Percentiles rank a stretch among this genome's conserved stretches.
These are phyloP conservation scores for Cynoglossus semilaevis DNA, from an alignment of 2,113 vertebrate genomes.

Conservation along the genomic window DNA sequence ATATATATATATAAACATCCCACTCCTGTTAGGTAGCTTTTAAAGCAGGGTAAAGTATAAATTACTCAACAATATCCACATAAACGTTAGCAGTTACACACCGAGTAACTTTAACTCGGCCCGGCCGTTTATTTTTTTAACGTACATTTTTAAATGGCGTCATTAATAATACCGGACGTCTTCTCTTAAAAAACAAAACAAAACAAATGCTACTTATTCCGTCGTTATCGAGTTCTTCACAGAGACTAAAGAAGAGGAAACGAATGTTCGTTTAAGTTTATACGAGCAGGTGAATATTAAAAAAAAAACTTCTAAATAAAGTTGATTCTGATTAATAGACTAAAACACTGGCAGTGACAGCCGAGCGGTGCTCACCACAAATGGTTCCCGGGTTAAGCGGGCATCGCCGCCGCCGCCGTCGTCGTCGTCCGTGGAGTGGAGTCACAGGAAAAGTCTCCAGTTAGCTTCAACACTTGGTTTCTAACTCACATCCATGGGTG, in stretches of 20 bases:
- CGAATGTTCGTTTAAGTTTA: too few relatives aligned
- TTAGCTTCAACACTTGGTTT: slow-evolving; percentile 1
- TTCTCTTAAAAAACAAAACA: too few relatives aligned
- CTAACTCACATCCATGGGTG: slow-evolving; percentile 37
- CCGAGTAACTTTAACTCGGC: neutral
- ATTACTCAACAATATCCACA: neutral
- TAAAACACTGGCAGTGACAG: too few relatives aligned
- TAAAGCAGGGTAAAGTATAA: neutral
- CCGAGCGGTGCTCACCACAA: slow-evolving; percentile 42
- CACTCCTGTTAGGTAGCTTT: neutral
- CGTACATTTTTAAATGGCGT: slow-evolving; percentile 4
- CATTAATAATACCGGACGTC: neutral
- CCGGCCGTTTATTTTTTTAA: neutral
- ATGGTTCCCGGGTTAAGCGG: slow-evolving; percentile 4
- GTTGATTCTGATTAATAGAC: neutral
- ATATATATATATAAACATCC: too few relatives aligned
- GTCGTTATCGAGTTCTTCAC: too few relatives aligned
- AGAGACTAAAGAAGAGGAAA: too few relatives aligned
- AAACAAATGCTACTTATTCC: too few relatives aligned
- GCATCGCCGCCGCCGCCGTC: too few relatives aligned
- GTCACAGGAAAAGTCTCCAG: slow-evolving; percentile 27
- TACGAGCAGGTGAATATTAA: too few relatives aligned
- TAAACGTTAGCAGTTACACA: neutral
- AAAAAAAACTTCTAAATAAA: neutral
- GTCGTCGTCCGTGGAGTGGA: slow-evolving; percentile 13